Evolutionary conservation across 1,140 invertebrate species (phyloP).

Genomic region (Ceratosolen fusciceps): DNA sequence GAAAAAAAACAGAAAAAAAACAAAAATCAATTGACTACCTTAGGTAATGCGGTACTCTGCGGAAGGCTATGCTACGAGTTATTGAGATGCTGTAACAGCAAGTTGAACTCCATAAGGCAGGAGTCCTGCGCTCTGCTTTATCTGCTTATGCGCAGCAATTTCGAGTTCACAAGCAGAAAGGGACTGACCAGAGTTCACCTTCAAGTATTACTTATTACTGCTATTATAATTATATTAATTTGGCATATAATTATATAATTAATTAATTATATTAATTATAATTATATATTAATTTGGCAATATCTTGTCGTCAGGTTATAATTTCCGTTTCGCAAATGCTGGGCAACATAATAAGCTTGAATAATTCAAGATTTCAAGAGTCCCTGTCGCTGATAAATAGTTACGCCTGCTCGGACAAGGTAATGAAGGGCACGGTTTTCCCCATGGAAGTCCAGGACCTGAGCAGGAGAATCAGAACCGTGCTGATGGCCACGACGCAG

Average conservation of each 20-base stretch:
- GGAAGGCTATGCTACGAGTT: slow-evolving; percentile 88
- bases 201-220: slow-evolving; percentile 73
- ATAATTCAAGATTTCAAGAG: slow-evolving; percentile 92
- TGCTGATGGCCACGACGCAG: slow-evolving; percentile 93
- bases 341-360: slow-evolving; percentile 87
- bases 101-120: slow-evolving; percentile 83
- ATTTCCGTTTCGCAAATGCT: slow-evolving; percentile 93
- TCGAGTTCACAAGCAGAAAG: slow-evolving; percentile 87
- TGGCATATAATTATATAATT: background rate
- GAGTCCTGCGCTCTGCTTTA: slow-evolving; percentile 93
- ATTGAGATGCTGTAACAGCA: slow-evolving; percentile 85
- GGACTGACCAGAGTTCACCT: slow-evolving; percentile 89
- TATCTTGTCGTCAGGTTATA: slow-evolving; percentile 75
- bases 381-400: slow-evolving; percentile 93
- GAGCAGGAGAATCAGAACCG: slow-evolving; percentile 91
- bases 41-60: slow-evolving; percentile 86
- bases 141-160: slow-evolving; percentile 93
- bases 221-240: background rate
- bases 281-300: background rate
- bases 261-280: slow-evolving; percentile 1
- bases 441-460: slow-evolving; percentile 92
- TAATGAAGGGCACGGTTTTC: slow-evolving; percentile 91
- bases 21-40: slow-evolving; percentile 38
- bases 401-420: slow-evolving; percentile 92
- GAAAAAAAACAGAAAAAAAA: background rate